Conservation (phyloP, 2,888 invertebrate genomes). For the Nemotelus pantherinus region DNA sequence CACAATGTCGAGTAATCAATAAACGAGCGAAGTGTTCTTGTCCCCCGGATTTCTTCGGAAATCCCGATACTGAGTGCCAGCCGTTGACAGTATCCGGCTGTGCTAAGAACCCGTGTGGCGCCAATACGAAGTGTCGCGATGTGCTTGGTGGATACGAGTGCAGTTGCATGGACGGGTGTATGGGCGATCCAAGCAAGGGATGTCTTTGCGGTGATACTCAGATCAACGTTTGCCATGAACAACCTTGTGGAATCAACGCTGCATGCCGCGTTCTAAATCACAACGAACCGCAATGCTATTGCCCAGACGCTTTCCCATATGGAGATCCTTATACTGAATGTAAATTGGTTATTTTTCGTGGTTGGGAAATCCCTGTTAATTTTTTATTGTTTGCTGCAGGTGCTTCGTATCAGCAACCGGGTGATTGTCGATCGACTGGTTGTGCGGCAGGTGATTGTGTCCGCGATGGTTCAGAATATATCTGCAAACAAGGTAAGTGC, state of each 20-base stretch:
- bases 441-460: slow-evolving; percentile 88
- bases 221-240: slow-evolving; percentile 80
- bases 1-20: slow-evolving; percentile 83
- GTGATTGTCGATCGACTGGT: slow-evolving; percentile 79
- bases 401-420: slow-evolving; percentile 69
- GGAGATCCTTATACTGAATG: slow-evolving; percentile 89
- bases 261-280: slow-evolving; percentile 77
- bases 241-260: slow-evolving; percentile 84
- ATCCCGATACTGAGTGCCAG: slow-evolving; percentile 75
- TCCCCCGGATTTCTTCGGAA: slow-evolving; percentile 78
- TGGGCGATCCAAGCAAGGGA: slow-evolving; percentile 82
- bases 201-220: slow-evolving; percentile 77
- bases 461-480: slow-evolving; percentile 83
- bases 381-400: slow-evolving; percentile 62
- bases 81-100: slow-evolving; percentile 78
- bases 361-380: neutral
- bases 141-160: slow-evolving; percentile 82
- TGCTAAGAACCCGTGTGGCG: slow-evolving; percentile 83
- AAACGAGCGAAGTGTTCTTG: slow-evolving; percentile 81
- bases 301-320: slow-evolving; percentile 81
- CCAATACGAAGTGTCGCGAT: slow-evolving; percentile 84
- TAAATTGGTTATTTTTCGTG: slow-evolving; percentile 63
- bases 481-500: slow-evolving; percentile 66
- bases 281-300: slow-evolving; percentile 81
- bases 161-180: slow-evolving; percentile 80